A percentile compares a stretch with the other conserved stretches of the same genome.
Evolutionary conservation across 53 echinoderm and acorn worm genomes (phyloP).

Genomic region (Echinarachnius parma): DNA sequence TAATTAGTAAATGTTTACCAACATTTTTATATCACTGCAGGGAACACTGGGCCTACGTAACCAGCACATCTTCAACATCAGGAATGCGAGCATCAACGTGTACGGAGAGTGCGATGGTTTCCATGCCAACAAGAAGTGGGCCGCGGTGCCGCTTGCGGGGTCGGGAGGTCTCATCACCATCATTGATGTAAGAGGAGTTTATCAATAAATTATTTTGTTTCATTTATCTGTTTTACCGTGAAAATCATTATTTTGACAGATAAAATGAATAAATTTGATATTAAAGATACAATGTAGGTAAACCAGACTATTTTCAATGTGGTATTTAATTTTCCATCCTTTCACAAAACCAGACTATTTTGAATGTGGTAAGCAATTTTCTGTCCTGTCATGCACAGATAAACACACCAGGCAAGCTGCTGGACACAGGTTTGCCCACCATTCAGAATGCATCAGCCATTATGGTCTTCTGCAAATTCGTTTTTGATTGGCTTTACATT

Average conservation of each 20-base stretch:
- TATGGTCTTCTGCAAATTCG: conserved; percentile 75
- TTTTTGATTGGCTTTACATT: no score
- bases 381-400: conserved; percentile 34
- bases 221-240: background rate
- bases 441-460: conserved; percentile 66
- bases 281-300: no score
- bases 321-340: no score
- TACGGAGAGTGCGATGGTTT: conserved; percentile 96
- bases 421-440: conserved; percentile 58
- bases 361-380: background rate
- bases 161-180: conserved; percentile 77
- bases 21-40: no score
- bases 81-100: conserved; percentile 74
- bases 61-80: conserved; percentile 71
- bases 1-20: no score
- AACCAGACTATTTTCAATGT: no score
- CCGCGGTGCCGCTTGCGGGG: conserved; percentile 76
- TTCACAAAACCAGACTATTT: no score
- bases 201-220: background rate
- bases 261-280: no score
- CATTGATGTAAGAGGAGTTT: conserved; percentile 94
- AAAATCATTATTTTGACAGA: no score
- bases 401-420: conserved; percentile 72
- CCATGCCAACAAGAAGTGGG: conserved; percentile 89
- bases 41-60: conserved; percentile 54